Conservation (phyloP, 2,888 invertebrate genomes). For the Troides helena region DNA sequence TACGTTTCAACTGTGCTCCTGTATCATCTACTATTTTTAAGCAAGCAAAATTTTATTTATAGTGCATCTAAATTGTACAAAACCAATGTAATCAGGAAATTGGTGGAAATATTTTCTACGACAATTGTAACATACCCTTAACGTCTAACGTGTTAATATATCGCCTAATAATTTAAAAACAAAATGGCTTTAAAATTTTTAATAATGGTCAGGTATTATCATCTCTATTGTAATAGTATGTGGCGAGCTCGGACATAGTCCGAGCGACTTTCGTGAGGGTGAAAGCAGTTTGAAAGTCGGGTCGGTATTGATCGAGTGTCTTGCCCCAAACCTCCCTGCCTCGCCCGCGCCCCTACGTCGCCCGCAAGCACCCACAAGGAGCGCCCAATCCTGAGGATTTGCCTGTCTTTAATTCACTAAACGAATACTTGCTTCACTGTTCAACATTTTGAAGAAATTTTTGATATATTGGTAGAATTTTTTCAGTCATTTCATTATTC, state of each 20-base stretch:
- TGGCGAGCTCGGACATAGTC: slow-evolving; percentile 66
- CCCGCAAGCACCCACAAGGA: slow-evolving; percentile 48
- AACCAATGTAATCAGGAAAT: neutral
- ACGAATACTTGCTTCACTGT: slow-evolving; percentile 7
- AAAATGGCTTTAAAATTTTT: neutral
- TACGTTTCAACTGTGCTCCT: no score
- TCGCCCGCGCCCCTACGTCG: slow-evolving; percentile 39
- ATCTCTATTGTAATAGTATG: slow-evolving; percentile 47
- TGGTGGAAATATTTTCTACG: neutral
- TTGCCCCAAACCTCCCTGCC: slow-evolving; percentile 51
- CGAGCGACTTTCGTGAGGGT: slow-evolving; percentile 80
- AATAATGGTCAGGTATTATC: slow-evolving; percentile 40
- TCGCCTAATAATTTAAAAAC: neutral
- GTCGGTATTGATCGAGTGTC: slow-evolving; percentile 80
- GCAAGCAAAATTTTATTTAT: neutral
- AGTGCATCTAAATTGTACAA: neutral
- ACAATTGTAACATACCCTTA: slow-evolving; percentile 24
- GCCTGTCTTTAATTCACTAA: slow-evolving; percentile 52
- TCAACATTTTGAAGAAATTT: slow-evolving; percentile 23
- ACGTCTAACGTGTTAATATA: neutral
- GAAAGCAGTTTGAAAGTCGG: slow-evolving; percentile 81
- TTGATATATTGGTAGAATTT: neutral
- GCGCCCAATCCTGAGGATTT: slow-evolving; percentile 68
- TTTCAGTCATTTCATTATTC: neutral
- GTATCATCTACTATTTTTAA: no score